Evolutionary conservation across 2,797 vertebrate species (phyloP).

Genomic region (Trichosurus vulpecula): DNA sequence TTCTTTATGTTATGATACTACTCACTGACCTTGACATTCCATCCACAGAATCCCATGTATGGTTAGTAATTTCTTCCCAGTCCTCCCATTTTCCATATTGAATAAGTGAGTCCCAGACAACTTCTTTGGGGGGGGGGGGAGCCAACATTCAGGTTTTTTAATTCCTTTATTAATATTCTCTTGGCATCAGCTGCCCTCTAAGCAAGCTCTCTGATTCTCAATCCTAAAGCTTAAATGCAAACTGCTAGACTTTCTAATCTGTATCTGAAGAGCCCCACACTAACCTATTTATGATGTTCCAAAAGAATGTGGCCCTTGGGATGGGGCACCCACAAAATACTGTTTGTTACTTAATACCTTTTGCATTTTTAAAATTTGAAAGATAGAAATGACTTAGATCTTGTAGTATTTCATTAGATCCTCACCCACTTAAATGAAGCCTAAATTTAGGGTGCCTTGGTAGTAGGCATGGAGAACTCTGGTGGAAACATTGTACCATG

Average conservation of each 20-base stretch:
- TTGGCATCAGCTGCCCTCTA: background rate
- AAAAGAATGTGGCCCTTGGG: background rate
- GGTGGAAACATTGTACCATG: background rate
- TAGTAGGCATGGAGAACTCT: slow-evolving; percentile 5
- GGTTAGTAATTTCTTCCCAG: background rate
- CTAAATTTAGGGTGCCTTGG: slow-evolving; percentile 43
- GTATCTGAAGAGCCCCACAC: background rate
- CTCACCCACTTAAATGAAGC: background rate
- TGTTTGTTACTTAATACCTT: background rate
- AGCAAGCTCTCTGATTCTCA: background rate
- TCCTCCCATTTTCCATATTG: background rate
- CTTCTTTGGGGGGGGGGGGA: background rate
- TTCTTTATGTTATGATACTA: background rate
- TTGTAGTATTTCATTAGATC: slow-evolving; percentile 27
- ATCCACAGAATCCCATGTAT: background rate
- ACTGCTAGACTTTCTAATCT: background rate
- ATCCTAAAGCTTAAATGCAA: background rate
- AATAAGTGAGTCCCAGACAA: background rate
- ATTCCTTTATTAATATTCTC: background rate
- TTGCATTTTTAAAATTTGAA: slow-evolving; percentile 1
- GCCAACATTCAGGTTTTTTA: background rate
- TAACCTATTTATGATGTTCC: background rate
- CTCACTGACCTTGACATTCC: background rate
- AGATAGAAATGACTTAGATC: slow-evolving; percentile 1
- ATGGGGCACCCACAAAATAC: background rate